A percentile compares a stretch with the other conserved stretches of the same genome.
phyloP scores from a whole-genome alignment of 1,140 invertebrate genomes.

The Drosophila burlai region DNA sequence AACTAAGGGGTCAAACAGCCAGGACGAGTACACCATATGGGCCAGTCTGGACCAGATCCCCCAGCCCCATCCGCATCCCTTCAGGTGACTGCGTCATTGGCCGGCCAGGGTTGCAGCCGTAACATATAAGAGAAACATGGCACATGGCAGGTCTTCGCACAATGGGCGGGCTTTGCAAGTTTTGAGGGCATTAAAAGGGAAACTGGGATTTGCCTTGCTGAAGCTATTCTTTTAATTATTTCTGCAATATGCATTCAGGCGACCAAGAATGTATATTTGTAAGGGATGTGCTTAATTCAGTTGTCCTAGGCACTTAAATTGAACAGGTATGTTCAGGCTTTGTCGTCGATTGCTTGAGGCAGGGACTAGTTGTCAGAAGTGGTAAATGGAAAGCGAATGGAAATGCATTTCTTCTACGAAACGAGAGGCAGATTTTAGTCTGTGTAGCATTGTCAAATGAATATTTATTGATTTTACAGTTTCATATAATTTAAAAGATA shows the following conservation, averaged over 20 bases:
- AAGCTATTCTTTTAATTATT: slow-evolving; percentile 35
- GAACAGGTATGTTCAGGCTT: background rate
- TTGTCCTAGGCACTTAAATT: slow-evolving; percentile 7
- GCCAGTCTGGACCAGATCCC: slow-evolving; percentile 26
- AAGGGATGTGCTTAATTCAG: background rate
- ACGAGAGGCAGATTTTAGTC: background rate
- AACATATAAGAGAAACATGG: slow-evolving; percentile 32
- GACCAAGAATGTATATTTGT: background rate
- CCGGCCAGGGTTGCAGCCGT: slow-evolving; percentile 1
- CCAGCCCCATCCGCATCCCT: background rate
- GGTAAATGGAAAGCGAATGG: background rate
- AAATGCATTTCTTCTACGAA: background rate
- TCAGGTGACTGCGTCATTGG: slow-evolving; percentile 42
- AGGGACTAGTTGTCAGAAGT: background rate
- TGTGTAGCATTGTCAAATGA: background rate
- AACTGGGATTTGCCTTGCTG: slow-evolving; percentile 5
- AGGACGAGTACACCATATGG: slow-evolving; percentile 41
- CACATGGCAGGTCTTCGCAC: slow-evolving; percentile 27
- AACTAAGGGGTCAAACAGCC: slow-evolving; percentile 49
- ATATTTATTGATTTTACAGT: background rate
- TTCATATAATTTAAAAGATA: background rate
- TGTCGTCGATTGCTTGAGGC: background rate
- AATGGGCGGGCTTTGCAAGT: slow-evolving; percentile 30
- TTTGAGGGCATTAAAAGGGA: slow-evolving; percentile 19
- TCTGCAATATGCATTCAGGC: slow-evolving; percentile 3